phyloP scores from a whole-genome alignment of 2,113 vertebrate species.

The Chionomys nivalis region DNA sequence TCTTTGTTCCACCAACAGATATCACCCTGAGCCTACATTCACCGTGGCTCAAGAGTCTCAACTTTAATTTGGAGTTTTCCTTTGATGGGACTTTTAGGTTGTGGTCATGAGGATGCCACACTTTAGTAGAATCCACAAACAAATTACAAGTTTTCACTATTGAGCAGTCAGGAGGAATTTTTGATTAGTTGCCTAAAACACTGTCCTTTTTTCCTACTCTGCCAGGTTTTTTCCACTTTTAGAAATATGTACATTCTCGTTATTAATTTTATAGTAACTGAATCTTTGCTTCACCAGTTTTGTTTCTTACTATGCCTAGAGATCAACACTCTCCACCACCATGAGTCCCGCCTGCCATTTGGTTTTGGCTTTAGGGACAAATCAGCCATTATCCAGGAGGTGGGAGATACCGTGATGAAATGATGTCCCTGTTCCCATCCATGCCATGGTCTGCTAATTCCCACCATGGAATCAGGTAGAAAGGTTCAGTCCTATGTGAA shows the following conservation, averaged over 20 bases:
- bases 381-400: background rate
- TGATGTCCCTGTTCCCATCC: background rate
- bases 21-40: background rate
- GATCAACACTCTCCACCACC: background rate
- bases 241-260: background rate
- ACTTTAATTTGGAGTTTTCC: background rate
- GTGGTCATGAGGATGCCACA: background rate
- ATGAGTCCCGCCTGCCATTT: background rate
- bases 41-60: background rate
- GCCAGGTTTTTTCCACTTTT: background rate
- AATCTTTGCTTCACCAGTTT: background rate
- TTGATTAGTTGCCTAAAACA: background rate
- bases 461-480: background rate
- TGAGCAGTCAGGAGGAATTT: background rate
- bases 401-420: background rate
- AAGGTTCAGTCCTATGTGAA: background rate
- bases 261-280: background rate
- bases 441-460: background rate
- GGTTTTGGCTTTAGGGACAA: conserved; percentile 8
- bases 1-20: background rate
- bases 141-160: background rate
- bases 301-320: conserved; percentile 12
- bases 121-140: background rate
- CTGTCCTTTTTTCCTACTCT: background rate
- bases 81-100: background rate